These are phyloP conservation scores for Drosophila repleta DNA, from an alignment of 1,140 invertebrate genomes.

Conservation along the genomic window DNA sequence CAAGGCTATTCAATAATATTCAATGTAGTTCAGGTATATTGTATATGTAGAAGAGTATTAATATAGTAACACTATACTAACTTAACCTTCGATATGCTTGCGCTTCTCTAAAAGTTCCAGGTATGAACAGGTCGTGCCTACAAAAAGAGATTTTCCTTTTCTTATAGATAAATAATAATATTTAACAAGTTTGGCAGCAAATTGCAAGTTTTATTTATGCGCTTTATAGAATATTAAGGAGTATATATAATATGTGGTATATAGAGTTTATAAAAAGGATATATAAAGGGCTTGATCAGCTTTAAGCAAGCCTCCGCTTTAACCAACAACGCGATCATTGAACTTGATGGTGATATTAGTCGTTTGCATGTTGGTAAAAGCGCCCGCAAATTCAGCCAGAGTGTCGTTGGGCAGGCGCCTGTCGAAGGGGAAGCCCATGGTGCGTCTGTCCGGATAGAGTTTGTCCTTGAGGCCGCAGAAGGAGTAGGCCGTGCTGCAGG, in stretches of 20 bases:
- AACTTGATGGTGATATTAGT: slow-evolving; percentile 85
- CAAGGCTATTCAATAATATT: too few relatives aligned
- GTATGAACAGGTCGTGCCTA: too few relatives aligned
- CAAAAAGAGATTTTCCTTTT: too few relatives aligned
- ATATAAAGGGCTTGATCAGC: too few relatives aligned
- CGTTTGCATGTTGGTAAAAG: slow-evolving; percentile 86
- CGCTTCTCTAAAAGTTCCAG: too few relatives aligned
- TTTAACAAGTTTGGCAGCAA: background rate
- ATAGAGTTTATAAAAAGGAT: too few relatives aligned
- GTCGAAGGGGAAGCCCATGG: slow-evolving; percentile 91
- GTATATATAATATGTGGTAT: background rate
- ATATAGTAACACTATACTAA: too few relatives aligned
- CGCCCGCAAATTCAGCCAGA: slow-evolving; percentile 85
- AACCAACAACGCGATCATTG: slow-evolving; percentile 55
- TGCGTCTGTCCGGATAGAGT: slow-evolving; percentile 87
- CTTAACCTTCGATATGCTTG: too few relatives aligned
- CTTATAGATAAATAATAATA: too few relatives aligned
- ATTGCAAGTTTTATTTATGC: slow-evolving; percentile 44
- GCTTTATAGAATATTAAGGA: slow-evolving; percentile 18
- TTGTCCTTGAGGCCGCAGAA: slow-evolving; percentile 89
- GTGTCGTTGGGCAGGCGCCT: slow-evolving; percentile 85
- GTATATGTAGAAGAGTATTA: too few relatives aligned
- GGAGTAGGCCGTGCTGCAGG: slow-evolving; percentile 87
- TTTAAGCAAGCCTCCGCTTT: slow-evolving; percentile 48
- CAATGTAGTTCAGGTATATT: too few relatives aligned